phyloP scores from a whole-genome alignment of 2,888 invertebrate species.

The Orchesella flavescens region DNA sequence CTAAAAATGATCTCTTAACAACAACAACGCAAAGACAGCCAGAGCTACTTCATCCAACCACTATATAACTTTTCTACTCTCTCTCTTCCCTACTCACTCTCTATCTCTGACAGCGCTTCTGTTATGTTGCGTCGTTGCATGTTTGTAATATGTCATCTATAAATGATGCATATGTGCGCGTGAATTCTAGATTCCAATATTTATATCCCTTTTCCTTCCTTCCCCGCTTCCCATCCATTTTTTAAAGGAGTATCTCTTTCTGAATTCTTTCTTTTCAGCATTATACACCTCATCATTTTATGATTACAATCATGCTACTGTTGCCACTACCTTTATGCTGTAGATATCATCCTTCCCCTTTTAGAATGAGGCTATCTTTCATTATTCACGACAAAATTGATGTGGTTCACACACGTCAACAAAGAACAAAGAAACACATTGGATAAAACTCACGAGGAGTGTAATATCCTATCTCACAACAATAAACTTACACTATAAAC shows the following conservation, averaged over 20 bases:
- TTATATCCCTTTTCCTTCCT: conserved; percentile 18
- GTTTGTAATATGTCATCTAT: conserved; percentile 63
- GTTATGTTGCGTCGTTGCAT: not conserved
- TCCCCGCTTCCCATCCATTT: not conserved
- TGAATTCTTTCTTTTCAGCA: conserved; percentile 21
- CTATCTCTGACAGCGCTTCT: not conserved
- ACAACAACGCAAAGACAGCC: conserved; percentile 25
- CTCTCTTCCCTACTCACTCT: not conserved
- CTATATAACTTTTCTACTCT: conserved; percentile 1
- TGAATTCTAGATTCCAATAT: conserved; percentile 44
- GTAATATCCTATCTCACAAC: no score
- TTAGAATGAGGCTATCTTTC: not conserved
- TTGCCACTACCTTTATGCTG: not conserved
- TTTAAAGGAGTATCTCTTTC: conserved; percentile 28
- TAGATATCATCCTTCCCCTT: not conserved
- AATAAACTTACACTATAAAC: no score
- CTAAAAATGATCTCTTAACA: conserved; percentile 63
- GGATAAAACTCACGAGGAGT: not conserved
- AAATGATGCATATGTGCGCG: conserved; percentile 59
- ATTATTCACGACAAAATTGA: not conserved
- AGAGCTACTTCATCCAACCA: conserved; percentile 22
- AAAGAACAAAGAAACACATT: not conserved
- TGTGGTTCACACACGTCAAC: conserved; percentile 16
- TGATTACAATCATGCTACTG: not conserved
- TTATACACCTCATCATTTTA: not conserved